These are phyloP conservation scores for Solea senegalensis DNA, from an alignment of 2,113 vertebrate species.

Conservation along the genomic window DNA sequence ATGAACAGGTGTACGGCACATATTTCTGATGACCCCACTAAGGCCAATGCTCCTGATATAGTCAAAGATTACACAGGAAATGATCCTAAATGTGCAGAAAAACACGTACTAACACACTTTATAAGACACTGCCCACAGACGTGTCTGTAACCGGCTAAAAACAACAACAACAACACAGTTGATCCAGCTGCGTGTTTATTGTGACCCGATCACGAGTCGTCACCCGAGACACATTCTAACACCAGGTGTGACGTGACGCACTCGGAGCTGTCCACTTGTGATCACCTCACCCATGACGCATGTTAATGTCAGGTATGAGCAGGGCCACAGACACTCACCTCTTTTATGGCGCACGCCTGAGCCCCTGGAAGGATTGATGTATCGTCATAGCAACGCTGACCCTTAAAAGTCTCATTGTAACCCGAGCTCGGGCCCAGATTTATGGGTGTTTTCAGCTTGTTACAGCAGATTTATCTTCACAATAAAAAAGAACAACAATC, in stretches of 20 bases:
- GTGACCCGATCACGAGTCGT: background rate
- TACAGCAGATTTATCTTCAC: constrained; percentile 87
- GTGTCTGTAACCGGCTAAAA: background rate
- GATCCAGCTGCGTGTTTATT: background rate
- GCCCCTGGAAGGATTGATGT: constrained; percentile 69
- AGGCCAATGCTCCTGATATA: no score
- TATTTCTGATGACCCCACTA: no score
- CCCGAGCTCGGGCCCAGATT: constrained; percentile 74
- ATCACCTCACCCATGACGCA: constrained; percentile 3
- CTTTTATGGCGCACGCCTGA: constrained; percentile 67
- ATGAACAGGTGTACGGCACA: no score
- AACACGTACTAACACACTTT: no score
- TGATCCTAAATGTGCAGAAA: no score
- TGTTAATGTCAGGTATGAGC: background rate
- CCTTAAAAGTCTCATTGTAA: constrained; percentile 76
- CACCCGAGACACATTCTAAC: background rate
- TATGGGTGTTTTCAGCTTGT: constrained; percentile 86
- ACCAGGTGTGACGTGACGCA: constrained; percentile 3
- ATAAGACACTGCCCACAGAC: background rate
- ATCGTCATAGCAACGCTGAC: constrained; percentile 76
- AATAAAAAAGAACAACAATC: constrained; percentile 87
- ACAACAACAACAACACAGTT: background rate
- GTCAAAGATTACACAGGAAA: no score
- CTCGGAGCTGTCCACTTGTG: background rate
- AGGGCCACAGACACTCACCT: constrained; percentile 59